These are phyloP conservation scores for Limnothrissa miodon DNA, from an alignment of 2,113 vertebrate genomes.

Conservation along the genomic window DNA sequence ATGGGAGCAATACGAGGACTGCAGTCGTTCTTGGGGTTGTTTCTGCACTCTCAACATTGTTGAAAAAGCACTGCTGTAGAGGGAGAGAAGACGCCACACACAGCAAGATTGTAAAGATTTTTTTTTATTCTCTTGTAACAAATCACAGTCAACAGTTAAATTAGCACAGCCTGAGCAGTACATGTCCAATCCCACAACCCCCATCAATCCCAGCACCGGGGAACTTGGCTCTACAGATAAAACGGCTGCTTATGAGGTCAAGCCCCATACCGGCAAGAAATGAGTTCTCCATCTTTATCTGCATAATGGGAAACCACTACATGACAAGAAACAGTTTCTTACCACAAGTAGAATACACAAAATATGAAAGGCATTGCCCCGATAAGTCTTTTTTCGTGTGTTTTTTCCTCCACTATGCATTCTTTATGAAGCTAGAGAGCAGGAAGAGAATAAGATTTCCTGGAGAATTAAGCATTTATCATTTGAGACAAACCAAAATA, in stretches of 20 bases:
- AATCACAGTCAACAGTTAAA: constrained; percentile 36
- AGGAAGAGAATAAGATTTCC: neutral
- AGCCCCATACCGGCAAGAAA: neutral
- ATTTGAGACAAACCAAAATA: neutral
- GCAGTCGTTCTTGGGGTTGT: too few relatives aligned
- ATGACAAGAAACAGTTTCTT: neutral
- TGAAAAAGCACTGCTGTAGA: neutral
- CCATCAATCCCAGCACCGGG: neutral
- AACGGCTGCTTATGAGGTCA: neutral
- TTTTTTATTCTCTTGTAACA: constrained; percentile 43
- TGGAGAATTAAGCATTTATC: neutral
- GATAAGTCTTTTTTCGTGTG: too few relatives aligned
- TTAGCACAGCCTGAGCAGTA: constrained; percentile 19
- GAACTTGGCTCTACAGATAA: neutral
- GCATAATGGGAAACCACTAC: neutral
- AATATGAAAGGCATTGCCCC: neutral
- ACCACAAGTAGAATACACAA: neutral
- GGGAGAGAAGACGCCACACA: too few relatives aligned
- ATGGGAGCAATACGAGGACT: too few relatives aligned
- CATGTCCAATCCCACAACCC: neutral
- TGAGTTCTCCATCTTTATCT: neutral
- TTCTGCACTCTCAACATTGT: too few relatives aligned
- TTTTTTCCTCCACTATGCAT: neutral
- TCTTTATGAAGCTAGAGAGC: neutral
- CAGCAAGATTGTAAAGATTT: neutral